Conservation (phyloP, 2,888 invertebrate genomes). For the Cheilosia pagana region DNA sequence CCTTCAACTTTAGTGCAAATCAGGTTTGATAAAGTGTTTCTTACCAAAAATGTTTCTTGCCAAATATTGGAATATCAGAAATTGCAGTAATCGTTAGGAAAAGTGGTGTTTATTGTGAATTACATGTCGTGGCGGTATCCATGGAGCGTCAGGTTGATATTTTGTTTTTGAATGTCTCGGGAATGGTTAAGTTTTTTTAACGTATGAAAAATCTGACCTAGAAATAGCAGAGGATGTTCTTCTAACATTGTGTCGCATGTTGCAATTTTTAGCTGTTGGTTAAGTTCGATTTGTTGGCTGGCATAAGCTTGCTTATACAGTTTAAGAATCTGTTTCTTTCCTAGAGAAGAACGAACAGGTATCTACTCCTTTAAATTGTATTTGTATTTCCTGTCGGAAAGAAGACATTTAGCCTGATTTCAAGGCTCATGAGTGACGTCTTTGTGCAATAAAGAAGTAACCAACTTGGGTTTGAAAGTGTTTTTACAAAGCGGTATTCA, state of each 20-base stretch:
- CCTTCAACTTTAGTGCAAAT: conserved; percentile 82
- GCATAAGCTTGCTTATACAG: neutral
- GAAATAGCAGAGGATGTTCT: neutral
- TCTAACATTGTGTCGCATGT: neutral
- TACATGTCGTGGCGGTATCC: conserved; percentile 22
- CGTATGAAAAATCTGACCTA: conserved; percentile 12
- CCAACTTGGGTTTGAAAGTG: too few species aligned
- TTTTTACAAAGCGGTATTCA: too few species aligned
- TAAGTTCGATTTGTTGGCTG: conserved; percentile 3
- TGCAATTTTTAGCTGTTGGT: neutral
- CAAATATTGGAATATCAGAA: neutral
- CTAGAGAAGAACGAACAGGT: too few species aligned
- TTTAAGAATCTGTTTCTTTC: neutral
- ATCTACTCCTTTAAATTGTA: too few species aligned
- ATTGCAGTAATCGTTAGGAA: neutral
- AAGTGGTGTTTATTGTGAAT: neutral
- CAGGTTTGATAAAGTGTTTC: conserved; percentile 79
- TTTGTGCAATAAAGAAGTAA: too few species aligned
- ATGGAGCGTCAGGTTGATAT: conserved; percentile 25
- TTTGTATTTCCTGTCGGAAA: too few species aligned
- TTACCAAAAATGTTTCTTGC: neutral
- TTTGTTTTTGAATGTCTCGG: neutral
- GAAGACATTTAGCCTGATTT: too few species aligned
- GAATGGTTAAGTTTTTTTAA: conserved; percentile 3
- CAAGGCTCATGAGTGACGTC: too few species aligned